Evolutionary conservation across 2,797 vertebrate genomes (phyloP), one percentile per base, ranked within the genome.

Genomic region (Pagetopsis macropterus): DNA sequence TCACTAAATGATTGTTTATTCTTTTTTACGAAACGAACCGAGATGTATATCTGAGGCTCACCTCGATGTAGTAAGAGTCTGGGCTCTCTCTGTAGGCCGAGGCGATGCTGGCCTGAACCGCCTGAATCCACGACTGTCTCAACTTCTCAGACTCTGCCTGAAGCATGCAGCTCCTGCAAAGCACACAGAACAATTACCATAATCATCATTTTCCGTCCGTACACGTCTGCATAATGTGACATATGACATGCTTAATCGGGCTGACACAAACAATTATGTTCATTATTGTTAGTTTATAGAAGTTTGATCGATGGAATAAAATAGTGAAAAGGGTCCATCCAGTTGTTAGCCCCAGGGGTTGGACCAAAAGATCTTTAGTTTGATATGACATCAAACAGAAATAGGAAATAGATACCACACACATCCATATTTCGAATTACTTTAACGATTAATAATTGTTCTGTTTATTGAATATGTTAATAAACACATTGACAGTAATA

Each of bases 131-230:
- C 0, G 96, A 94, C 74, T 95, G 96, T 14, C 98, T 92, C 4
- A 99, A 94, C 84, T 96, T 98, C 93, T 99, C 98, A 0, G 97
- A 99, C 88, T 99, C 98, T 0, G 98, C 98, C 93, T 99, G 98
- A 51, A 99, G 94, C 96, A 99, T 99, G 71, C 98, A 99, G 93
- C 97, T 99, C 96, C 98, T 99, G 90, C 0, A 67, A 48, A 1
- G 71, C 8, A 77, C 44, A 75, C 41, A 21, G 33, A 43, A 10
- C 1, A 4, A 1, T 70, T 1, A 49, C 3, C 8, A 37, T 48
- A n/a, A 15, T 12, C 3, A 31, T 17, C 3, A 69, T 33, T 8
- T 1, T 12, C 37, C 17, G 27, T 33, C 23, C 3, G 15, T 61
- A 41, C 49, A 43, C 5, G 33, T 31, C 21, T 33, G 56, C 43